Base-by-base conservation (phyloP, 1,140 invertebrate species). In the Pseudomyrmex sp. region DNA sequence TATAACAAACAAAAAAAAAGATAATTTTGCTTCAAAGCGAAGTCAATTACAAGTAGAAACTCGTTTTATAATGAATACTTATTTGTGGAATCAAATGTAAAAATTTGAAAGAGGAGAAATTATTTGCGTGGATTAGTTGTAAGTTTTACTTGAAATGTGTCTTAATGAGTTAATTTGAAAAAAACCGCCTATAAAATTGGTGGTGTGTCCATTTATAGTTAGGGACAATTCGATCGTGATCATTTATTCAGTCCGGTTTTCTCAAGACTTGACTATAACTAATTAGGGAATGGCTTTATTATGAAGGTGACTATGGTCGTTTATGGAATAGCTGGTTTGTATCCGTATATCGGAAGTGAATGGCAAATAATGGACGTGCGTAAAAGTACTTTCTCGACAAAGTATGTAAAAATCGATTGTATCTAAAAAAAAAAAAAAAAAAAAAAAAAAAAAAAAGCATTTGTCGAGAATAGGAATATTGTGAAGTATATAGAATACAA, bases 271-370 rank as follows among this genome's bases (percentile, higher is more conserved):
- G 74, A 79, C 75, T 68, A 84, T 79, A 56, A 77, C 35, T 82
- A 52, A 80, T 82, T 68, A 74, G 74, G 84, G 77, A 82, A 58
- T 70, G 84, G 84, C 54, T 72, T 85, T 62, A 63, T 56, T 48
- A 26, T 74, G 69, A 69, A 66, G 84, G 62, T 68, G 65, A 77
- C 77, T 85, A 59, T 85, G 26, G 77, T 72, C 83, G 69, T 82
- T 35, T 80, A 86, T 85, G 86, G 85, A 65, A 75, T 86, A 73
- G 84, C 73, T 87, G 62, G 86, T 84, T 90, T 88, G 88, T 90
- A 90, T 90, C 85, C 88, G 85, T 86, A 52, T 85, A 79, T 74
- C 87, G 83, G 87, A 90, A 91, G 85, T 82, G 61, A 68, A 79
- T 74, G 84, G 83, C 46, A 70, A 50, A 50, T 35, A 35, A 83